phyloP scores from a whole-genome alignment of 2,113 vertebrate genomes.

The Erpornis zantholeuca region DNA sequence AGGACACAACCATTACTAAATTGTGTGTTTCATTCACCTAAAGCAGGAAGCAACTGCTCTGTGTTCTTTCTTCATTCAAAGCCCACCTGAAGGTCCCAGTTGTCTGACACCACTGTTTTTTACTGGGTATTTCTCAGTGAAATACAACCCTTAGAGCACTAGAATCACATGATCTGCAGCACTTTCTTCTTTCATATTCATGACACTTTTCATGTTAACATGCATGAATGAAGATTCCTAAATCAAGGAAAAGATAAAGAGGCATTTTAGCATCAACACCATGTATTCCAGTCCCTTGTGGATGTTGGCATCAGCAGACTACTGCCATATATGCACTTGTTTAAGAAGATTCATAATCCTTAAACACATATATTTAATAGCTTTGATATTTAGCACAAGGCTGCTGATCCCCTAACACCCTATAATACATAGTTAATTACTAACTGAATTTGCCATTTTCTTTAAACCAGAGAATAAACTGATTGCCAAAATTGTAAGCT shows the following conservation, averaged over 20 bases:
- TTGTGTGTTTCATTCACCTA: background rate
- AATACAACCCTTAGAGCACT: background rate
- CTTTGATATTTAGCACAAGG: background rate
- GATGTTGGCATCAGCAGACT: background rate
- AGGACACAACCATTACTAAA: fast-evolving
- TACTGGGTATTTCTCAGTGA: background rate
- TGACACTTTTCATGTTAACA: background rate
- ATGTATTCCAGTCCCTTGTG: background rate
- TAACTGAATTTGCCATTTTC: background rate
- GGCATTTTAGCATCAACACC: background rate
- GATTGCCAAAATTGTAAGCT: background rate
- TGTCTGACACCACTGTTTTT: background rate
- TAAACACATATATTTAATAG: background rate
- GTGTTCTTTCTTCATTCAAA: background rate
- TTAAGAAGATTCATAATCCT: background rate
- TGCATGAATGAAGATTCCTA: background rate
- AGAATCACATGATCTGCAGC: background rate
- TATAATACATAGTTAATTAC: background rate
- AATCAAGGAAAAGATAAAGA: background rate
- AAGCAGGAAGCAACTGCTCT: background rate
- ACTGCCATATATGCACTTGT: background rate
- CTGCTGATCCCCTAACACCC: background rate
- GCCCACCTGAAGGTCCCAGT: background rate
- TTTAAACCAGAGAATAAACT: background rate
- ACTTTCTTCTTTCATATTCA: background rate